A percentile compares a stretch with the other conserved stretches of the same genome.
Evolutionary conservation across 2,888 invertebrate genomes (phyloP).

Genomic region (Melieria omissa): DNA sequence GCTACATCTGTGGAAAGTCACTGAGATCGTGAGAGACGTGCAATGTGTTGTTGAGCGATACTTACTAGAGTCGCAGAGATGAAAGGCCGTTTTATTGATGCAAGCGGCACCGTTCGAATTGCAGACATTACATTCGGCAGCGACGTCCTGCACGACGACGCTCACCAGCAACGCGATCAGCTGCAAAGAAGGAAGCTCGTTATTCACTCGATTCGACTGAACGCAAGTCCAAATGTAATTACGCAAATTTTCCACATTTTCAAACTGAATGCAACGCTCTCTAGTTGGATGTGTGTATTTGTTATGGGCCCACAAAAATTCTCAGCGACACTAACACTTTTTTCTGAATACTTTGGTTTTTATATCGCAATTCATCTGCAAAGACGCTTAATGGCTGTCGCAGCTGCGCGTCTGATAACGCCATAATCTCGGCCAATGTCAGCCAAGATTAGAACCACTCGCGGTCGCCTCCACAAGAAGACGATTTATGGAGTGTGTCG

Average conservation of each 20-base stretch:
- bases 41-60: not conserved
- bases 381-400: too few species aligned
- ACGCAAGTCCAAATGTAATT: not conserved
- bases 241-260: constrained; percentile 25
- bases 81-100: constrained; percentile 43
- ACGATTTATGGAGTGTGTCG: too few species aligned
- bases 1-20: constrained; percentile 39
- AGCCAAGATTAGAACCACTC: too few species aligned
- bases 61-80: constrained; percentile 53
- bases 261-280: not conserved
- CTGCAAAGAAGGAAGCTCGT: constrained; percentile 8
- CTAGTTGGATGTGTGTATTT: not conserved
- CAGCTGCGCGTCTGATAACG: too few species aligned
- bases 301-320: too few species aligned
- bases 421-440: too few species aligned
- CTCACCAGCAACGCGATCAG: constrained; percentile 21
- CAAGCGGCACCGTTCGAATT: constrained; percentile 49
- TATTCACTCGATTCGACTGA: too few species aligned
- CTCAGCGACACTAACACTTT: too few species aligned
- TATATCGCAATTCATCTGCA: too few species aligned
- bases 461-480: too few species aligned
- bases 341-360: too few species aligned
- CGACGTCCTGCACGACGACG: constrained; percentile 8
- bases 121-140: constrained; percentile 53
- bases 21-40: not conserved